Evolutionary conservation across 1,140 invertebrate genomes (phyloP), one percentile per base, ranked within the genome.

Genomic region (Cecropterus lyciades): DNA sequence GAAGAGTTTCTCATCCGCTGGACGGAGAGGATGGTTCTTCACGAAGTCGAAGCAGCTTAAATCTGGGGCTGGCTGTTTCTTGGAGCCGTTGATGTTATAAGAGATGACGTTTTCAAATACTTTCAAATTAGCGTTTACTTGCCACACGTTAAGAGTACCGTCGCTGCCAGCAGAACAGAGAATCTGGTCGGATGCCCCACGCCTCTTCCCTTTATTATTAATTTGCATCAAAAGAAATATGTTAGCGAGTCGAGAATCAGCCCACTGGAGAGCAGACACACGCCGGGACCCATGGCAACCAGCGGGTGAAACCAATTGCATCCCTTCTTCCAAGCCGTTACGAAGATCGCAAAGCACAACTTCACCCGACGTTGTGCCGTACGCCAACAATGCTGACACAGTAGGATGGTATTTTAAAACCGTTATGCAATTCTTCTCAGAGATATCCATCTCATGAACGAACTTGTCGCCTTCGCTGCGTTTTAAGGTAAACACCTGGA

Each of bases 1-100:
- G 1, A 73, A 52, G 0, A 70, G 30, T 24, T 83, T 85, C 11
- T 89, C 77, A 0, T 78, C 74, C 13, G 64, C 65, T 7, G 82
- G 75, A 1, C 80, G 63, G 0, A 84, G 43, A 0, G 84, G 79
- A 60, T 70, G 82, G 3, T 64, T 72, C 67, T 77, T 88, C 9
- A 87, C 75, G 37, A 87, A 91, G 45, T 91, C 86, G 10, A 91
- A 85, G 49, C 88, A 89, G 0, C 68, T 88, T 8, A 89, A 82
- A 16, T 88, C 80, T 0, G 75, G 73, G 0, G 67, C 37, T 0
- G 57, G 49, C 37, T 75, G 48, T 6, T 82, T 83, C 6, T 68
- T 72, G 0, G 80, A 70, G 0, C 75, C 77, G 33, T 85, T 84
- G 2, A 89, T 60, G 0, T 62, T 67, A 55, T 88, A 91, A 2